phyloP scores from a whole-genome alignment of 2,113 vertebrate species.

The Eonycteris spelaea region DNA sequence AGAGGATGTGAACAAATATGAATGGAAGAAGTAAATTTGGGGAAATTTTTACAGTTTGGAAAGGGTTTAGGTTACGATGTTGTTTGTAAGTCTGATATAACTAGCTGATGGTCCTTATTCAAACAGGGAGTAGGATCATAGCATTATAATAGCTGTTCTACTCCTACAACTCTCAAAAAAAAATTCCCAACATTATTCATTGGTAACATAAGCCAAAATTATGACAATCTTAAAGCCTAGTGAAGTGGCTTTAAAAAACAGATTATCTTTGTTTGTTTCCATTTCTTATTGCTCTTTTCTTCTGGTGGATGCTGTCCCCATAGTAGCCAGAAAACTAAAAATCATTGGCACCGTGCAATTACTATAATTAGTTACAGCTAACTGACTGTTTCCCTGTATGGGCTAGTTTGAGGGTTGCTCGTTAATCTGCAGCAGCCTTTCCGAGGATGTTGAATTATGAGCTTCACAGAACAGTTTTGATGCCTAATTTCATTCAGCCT shows the following conservation, averaged over 20 bases:
- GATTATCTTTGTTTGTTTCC: background rate
- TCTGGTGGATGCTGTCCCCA: background rate
- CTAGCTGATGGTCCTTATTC: background rate
- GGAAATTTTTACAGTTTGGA: background rate
- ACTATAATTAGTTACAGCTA: background rate
- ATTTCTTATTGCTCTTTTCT: background rate
- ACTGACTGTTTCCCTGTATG: background rate
- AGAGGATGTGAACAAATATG: background rate
- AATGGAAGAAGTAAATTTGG: background rate
- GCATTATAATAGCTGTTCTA: background rate
- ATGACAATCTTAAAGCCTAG: background rate
- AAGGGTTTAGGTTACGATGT: background rate
- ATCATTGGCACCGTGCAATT: background rate
- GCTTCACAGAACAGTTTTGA: conserved; percentile 18
- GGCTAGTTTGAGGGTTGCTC: background rate
- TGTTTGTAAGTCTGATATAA: background rate
- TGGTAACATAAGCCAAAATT: conserved; percentile 9
- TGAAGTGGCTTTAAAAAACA: background rate
- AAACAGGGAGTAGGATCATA: background rate
- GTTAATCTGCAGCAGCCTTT: conserved; percentile 30
- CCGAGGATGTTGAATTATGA: conserved; percentile 20
- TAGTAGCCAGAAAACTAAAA: background rate
- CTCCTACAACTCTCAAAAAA: background rate
- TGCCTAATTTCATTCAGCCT: conserved; percentile 34
- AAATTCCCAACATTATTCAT: background rate